phyloP scores from a whole-genome alignment of 2,797 vertebrate genomes.

The Falco naumanni region DNA sequence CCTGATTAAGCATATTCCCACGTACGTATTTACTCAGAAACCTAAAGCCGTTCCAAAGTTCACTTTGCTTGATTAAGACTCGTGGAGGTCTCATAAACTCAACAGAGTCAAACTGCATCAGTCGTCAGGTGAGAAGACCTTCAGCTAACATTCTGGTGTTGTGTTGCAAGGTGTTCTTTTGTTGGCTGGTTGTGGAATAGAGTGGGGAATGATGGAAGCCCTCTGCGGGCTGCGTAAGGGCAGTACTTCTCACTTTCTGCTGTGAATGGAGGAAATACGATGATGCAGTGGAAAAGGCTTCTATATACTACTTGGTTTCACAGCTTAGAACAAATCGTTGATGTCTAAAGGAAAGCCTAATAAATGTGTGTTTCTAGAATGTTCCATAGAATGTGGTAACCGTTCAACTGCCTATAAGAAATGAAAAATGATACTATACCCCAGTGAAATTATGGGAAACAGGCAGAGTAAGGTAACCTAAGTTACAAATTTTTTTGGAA shows the following conservation, averaged over 20 bases:
- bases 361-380: background rate
- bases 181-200: accelerated
- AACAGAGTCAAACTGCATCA: background rate
- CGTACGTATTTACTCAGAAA: background rate
- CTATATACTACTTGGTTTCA: background rate
- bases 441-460: background rate
- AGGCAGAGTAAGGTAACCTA: background rate
- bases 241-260: background rate
- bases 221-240: background rate
- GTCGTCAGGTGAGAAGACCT: background rate
- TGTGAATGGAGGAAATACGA: background rate
- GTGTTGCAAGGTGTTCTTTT: background rate
- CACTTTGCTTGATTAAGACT: background rate
- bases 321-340: background rate
- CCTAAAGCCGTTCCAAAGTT: background rate
- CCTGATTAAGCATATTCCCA: background rate
- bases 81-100: background rate
- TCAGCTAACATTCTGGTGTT: accelerated
- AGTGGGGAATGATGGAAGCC: background rate
- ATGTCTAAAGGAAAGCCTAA: background rate
- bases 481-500: background rate
- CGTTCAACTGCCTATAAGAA: background rate
- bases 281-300: background rate
- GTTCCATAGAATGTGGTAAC: background rate
- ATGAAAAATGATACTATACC: background rate